These are phyloP conservation scores for Papilio demoleus DNA, from an alignment of 2,888 invertebrate species.

Conservation along the genomic window DNA sequence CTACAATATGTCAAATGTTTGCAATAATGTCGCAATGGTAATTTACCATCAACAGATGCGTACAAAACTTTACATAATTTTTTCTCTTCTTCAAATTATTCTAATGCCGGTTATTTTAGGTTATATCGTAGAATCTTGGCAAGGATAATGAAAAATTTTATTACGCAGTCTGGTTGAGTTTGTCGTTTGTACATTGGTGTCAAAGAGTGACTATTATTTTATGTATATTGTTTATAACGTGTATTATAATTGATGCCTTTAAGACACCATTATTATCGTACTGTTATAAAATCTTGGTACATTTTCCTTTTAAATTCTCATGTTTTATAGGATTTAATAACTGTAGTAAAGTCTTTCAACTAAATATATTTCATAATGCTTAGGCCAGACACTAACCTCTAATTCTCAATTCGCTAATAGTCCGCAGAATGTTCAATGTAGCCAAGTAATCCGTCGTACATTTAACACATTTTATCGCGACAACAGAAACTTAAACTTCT, in stretches of 20 bases:
- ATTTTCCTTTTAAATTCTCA: background rate
- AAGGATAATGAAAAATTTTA: constrained; percentile 43
- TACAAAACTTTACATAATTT: constrained; percentile 15
- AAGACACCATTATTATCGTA: background rate
- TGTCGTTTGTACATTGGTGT: background rate
- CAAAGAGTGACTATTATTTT: constrained; percentile 1
- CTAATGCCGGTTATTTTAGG: constrained; percentile 44
- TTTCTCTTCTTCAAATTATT: constrained; percentile 37
- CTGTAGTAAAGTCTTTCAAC: background rate
- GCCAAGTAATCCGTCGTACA: no score
- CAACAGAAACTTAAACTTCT: no score
- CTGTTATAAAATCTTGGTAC: background rate
- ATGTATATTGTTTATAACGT: constrained; percentile 16
- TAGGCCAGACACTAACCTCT: no score
- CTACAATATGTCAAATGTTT: constrained; percentile 34
- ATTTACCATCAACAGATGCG: constrained; percentile 36
- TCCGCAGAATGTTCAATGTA: no score
- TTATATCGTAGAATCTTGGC: constrained; percentile 46
- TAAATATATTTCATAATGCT: no score
- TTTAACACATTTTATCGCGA: no score
- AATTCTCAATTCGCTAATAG: no score
- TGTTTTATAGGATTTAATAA: background rate
- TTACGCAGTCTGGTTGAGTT: constrained; percentile 28
- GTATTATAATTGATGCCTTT: background rate
- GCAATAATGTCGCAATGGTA: constrained; percentile 20